phyloP scores from a whole-genome alignment of 2,888 invertebrate species.

The Euzetes globulus region DNA sequence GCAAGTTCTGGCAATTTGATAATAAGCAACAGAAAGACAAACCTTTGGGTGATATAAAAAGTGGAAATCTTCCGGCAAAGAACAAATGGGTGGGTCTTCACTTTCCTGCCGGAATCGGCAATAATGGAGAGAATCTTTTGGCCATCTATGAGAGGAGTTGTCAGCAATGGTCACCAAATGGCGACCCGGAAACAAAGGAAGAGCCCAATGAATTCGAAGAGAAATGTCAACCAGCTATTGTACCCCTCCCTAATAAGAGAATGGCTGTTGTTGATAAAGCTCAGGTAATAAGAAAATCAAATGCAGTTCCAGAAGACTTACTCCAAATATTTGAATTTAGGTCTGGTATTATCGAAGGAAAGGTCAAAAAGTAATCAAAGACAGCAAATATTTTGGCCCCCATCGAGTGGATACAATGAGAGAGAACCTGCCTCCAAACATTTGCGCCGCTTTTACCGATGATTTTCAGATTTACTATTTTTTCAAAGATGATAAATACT shows the following conservation, averaged over 20 bases:
- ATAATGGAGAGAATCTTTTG: background rate
- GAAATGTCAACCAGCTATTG: background rate
- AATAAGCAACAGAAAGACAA: background rate
- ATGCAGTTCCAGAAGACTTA: no score
- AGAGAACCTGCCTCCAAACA: background rate
- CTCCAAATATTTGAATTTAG: background rate
- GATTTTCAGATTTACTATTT: background rate
- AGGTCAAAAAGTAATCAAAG: constrained; percentile 2
- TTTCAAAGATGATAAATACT: constrained; percentile 3
- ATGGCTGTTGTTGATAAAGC: background rate
- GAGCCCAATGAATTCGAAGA: background rate
- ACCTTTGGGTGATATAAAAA: background rate
- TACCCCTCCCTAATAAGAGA: background rate
- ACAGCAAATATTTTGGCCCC: background rate
- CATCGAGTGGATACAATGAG: background rate
- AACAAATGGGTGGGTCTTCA: background rate
- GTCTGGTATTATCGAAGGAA: background rate
- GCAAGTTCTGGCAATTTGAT: constrained; percentile 18
- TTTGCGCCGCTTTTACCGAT: background rate
- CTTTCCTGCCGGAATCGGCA: background rate
- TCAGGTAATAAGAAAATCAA: background rate
- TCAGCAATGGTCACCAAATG: background rate
- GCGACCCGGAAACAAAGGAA: background rate
- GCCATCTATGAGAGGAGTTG: background rate
- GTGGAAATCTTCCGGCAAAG: background rate